Evolutionary conservation across 2,113 vertebrate genomes (phyloP).

Genomic region (Pampusana beccarii): DNA sequence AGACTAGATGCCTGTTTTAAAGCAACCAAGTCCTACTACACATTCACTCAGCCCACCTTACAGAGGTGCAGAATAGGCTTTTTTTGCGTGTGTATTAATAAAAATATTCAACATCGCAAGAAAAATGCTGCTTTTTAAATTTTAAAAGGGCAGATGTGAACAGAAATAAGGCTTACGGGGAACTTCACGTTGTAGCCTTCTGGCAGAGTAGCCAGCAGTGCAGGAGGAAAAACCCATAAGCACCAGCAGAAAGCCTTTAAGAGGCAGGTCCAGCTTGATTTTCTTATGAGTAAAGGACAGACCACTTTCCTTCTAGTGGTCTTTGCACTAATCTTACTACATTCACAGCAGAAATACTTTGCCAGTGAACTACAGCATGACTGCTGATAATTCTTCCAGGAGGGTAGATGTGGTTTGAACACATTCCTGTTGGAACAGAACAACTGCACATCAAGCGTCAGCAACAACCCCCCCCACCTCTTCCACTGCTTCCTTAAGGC

Average conservation of each 20-base stretch:
- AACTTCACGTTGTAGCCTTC: not conserved
- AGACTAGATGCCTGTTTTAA: not conserved
- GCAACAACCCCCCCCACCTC: not conserved
- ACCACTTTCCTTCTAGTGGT: not conserved
- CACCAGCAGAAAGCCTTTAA: not conserved
- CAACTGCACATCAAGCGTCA: not conserved
- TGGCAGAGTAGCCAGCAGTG: not conserved
- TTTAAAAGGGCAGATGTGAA: not conserved
- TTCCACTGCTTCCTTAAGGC: not conserved
- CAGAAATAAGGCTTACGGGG: not conserved
- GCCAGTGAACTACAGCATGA: not conserved
- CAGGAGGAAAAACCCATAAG: not conserved
- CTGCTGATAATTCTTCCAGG: not conserved
- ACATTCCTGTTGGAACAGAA: not conserved
- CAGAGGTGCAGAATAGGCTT: not conserved
- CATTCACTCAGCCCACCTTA: not conserved
- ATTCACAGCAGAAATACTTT: not conserved
- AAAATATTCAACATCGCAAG: not conserved
- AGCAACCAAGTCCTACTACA: not conserved
- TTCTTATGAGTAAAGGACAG: not conserved
- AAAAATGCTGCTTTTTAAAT: not conserved
- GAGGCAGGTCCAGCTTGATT: not conserved
- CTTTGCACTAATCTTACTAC: not conserved
- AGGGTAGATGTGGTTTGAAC: not conserved
- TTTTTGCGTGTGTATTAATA: not conserved